Conservation (phyloP, 2,113 vertebrate species). For the Xenopus laevis region DNA sequence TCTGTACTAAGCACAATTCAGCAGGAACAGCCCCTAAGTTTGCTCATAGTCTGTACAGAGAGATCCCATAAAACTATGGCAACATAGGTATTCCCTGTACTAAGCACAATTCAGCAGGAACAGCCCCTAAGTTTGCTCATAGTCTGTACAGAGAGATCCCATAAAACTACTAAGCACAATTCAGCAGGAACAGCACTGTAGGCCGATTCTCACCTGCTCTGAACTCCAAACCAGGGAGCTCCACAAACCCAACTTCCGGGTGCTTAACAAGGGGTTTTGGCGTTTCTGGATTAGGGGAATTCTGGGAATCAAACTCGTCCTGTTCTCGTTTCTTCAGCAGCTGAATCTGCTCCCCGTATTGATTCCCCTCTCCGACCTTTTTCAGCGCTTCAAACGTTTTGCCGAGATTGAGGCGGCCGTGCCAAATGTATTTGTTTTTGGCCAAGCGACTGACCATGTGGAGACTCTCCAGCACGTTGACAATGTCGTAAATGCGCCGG, state of each 20-base stretch:
- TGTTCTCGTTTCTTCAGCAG: constrained; percentile 75
- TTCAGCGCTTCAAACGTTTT: constrained; percentile 82
- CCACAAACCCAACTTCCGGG: constrained; percentile 76
- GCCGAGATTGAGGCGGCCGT: constrained; percentile 77
- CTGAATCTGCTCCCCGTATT: constrained; percentile 81
- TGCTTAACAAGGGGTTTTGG: constrained; percentile 57
- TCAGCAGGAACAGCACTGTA: too few relatives aligned
- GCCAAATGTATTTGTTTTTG: constrained; percentile 92
- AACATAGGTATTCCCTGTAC: too few relatives aligned
- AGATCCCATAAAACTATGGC: too few relatives aligned
- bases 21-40: too few relatives aligned
- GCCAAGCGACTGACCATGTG: constrained; percentile 95
- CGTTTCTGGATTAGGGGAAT: constrained; percentile 68
- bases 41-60: too few relatives aligned
- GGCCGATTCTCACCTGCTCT: constrained; percentile 69
- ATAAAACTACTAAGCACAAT: too few relatives aligned
- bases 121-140: too few relatives aligned
- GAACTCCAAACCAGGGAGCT: constrained; percentile 84
- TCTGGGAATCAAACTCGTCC: constrained; percentile 67
- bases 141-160: too few relatives aligned
- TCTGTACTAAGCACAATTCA: too few relatives aligned
- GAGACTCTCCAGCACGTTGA: constrained; percentile 93
- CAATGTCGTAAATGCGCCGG: constrained; percentile 92
- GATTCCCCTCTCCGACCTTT: constrained; percentile 77
- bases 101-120: too few relatives aligned